Evolutionary conservation across 2,113 vertebrate genomes (phyloP).

Genomic region (Campylomormyrus tamandua): DNA sequence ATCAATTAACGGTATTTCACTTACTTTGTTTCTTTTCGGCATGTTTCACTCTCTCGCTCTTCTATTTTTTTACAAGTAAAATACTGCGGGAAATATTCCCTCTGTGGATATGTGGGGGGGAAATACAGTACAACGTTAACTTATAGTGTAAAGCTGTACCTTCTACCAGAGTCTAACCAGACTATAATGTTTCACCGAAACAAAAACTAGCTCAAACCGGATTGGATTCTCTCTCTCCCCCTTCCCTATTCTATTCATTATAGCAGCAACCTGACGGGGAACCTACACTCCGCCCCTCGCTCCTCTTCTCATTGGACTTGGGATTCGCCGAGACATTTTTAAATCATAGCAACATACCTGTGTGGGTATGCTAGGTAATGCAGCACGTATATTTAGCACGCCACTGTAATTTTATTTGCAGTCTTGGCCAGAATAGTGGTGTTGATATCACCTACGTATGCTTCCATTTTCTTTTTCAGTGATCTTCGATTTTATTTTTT

Average conservation of each 20-base stretch:
- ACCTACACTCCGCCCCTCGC: constrained; percentile 30
- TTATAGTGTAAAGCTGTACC: constrained; percentile 58
- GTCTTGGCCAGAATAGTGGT: not conserved
- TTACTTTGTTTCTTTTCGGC: constrained; percentile 76
- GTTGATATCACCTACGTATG: too few relatives aligned
- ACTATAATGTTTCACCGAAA: constrained; percentile 69
- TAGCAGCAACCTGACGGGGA: constrained; percentile 55
- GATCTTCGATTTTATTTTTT: not conserved
- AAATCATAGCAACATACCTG: constrained; percentile 50
- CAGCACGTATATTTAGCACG: constrained; percentile 19
- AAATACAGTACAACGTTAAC: constrained; percentile 45
- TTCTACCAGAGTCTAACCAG: constrained; percentile 53
- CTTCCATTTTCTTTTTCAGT: not conserved
- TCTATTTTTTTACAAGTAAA: constrained; percentile 16
- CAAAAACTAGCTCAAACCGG: constrained; percentile 80
- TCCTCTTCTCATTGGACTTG: constrained; percentile 46
- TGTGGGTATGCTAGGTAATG: constrained; percentile 56
- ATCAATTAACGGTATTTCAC: constrained; percentile 38
- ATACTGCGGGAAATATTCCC: constrained; percentile 28
- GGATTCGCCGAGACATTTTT: constrained; percentile 43
- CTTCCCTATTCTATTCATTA: constrained; percentile 57
- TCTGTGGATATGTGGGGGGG: constrained; percentile 28
- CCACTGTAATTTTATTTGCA: not conserved
- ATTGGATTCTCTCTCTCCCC: constrained; percentile 60
- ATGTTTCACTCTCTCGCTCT: constrained; percentile 50